These are phyloP conservation scores for Sebastes steindachneri DNA, from an alignment of 2,797 vertebrate genomes.

Conservation along the genomic window DNA sequence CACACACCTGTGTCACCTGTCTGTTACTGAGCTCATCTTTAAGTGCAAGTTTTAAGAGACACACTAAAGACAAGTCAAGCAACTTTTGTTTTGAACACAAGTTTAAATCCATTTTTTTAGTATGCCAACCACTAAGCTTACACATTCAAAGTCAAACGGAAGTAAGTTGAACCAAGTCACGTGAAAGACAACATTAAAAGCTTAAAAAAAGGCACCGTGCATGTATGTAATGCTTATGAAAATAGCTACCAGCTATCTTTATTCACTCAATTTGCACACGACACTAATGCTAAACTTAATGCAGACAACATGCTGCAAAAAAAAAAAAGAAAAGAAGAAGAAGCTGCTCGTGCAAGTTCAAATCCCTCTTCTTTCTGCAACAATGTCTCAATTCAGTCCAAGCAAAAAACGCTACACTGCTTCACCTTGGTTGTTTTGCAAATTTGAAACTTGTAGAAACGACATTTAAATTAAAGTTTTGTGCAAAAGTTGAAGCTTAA, in stretches of 20 bases:
- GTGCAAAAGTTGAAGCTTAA: not conserved
- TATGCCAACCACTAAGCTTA: not conserved
- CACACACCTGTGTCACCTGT: slow-evolving; percentile 11
- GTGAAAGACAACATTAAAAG: not conserved
- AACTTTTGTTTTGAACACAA: not conserved
- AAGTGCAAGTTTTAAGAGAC: not conserved
- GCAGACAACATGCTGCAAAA: not conserved
- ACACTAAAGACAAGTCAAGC: not conserved
- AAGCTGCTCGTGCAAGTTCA: not conserved
- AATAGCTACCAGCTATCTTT: not conserved
- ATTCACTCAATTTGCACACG: not conserved
- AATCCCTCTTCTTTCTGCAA: not conserved
- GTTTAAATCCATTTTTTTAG: not conserved
- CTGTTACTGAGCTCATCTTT: not conserved
- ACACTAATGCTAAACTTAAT: not conserved
- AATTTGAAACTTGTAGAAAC: not conserved
- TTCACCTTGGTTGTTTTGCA: not conserved
- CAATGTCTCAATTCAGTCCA: not conserved
- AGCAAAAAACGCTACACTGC: not conserved
- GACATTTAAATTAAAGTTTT: not conserved
- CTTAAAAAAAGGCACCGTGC: not conserved
- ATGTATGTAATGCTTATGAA: not conserved
- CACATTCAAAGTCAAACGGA: slow-evolving; percentile 13
- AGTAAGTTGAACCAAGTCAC: slow-evolving; percentile 22
- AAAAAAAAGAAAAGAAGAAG: not conserved